Evolutionary conservation across 2,797 vertebrate species (phyloP).

Genomic region (Pteronotus mesoamericanus): DNA sequence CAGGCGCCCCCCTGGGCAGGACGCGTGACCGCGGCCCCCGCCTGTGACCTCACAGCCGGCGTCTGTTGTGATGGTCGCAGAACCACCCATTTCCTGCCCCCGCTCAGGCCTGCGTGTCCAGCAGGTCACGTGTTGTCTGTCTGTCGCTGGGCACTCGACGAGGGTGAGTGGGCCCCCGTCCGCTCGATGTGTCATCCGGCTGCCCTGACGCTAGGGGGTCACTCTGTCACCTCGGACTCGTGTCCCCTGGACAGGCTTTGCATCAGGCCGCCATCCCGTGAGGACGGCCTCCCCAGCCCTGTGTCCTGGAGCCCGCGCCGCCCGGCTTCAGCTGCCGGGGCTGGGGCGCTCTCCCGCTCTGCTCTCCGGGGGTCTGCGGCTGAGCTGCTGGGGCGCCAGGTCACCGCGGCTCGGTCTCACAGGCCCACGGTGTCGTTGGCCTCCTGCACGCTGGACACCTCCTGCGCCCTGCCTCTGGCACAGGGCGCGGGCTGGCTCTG

Average conservation of each 20-base stretch:
- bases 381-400: fast-evolving
- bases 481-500: fast-evolving
- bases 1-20: too few relatives aligned
- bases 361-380: fast-evolving
- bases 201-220: neutral
- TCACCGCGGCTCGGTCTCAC: fast-evolving
- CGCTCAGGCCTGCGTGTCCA: neutral
- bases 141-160: neutral
- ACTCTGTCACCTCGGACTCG: neutral
- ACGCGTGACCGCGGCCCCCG: fast-evolving
- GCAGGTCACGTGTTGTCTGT: fast-evolving
- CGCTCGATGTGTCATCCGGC: too few relatives aligned
- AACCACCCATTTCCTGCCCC: fast-evolving
- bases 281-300: neutral
- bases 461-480: neutral
- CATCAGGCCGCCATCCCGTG: too few relatives aligned
- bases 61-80: neutral
- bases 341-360: fast-evolving
- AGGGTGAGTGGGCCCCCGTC: fast-evolving
- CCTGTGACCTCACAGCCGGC: fast-evolving
- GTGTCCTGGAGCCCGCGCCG: fast-evolving
- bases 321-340: neutral
- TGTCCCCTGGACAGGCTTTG: neutral
- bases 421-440: neutral
- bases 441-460: too few relatives aligned